Conservation (phyloP, 2,797 vertebrate species). For the Huso huso region DNA sequence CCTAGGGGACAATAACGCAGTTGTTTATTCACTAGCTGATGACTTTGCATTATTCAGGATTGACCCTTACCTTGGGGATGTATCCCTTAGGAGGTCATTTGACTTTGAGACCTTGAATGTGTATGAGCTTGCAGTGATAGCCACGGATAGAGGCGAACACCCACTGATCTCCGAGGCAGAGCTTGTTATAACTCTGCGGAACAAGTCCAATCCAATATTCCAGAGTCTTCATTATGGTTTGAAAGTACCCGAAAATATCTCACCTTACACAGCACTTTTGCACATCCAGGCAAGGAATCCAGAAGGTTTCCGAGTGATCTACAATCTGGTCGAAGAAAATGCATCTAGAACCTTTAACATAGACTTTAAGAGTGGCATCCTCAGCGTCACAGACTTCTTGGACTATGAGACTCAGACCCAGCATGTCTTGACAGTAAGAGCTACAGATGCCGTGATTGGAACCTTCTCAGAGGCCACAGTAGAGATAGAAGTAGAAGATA, state of each 20-base stretch:
- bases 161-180: constrained; percentile 58
- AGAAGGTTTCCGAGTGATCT: constrained; percentile 87
- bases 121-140: constrained; percentile 73
- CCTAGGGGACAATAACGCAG: constrained; percentile 67
- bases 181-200: constrained; percentile 78
- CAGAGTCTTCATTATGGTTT: constrained; percentile 83
- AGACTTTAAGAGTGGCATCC: constrained; percentile 89
- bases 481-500: constrained; percentile 83
- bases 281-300: constrained; percentile 93
- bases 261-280: constrained; percentile 79
- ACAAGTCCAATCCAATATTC: constrained; percentile 87
- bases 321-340: constrained; percentile 83
- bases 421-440: constrained; percentile 75
- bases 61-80: constrained; percentile 80
- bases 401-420: constrained; percentile 77
- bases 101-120: constrained; percentile 85
- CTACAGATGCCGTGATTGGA: constrained; percentile 84
- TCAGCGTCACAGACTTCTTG: constrained; percentile 73
- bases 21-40: constrained; percentile 76
- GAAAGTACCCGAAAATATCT: constrained; percentile 84
- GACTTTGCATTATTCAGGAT: constrained; percentile 82
- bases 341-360: constrained; percentile 73
- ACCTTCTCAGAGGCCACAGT: constrained; percentile 82
- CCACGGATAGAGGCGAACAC: constrained; percentile 71
- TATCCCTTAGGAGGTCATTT: constrained; percentile 81